Base-by-base conservation (phyloP, 2,797 vertebrate genomes). In the Enteromius mattozi region DNA sequence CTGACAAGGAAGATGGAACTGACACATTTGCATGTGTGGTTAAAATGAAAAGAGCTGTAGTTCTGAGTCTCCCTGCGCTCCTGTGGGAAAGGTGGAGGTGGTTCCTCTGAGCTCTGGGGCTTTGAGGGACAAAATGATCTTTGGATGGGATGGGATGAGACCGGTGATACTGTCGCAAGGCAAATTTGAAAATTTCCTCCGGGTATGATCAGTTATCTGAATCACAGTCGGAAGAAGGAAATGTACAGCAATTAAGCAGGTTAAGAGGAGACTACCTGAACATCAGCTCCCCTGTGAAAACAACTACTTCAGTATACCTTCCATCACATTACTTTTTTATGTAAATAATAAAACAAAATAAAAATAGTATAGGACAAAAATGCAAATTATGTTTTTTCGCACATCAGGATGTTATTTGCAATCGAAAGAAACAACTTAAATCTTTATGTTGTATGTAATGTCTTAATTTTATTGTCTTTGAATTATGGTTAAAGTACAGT, bases 141-240 rank as follows among this genome's bases (percentile, higher is more conserved):
- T 40, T 17, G 37, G 33, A 8, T 68, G 59, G 81, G 19, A 77
- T 56, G 24, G 71, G 54, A 24, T 5, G n/a, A 47, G 45, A 14
- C 13, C 3, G 56, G 61, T 1, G 45, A 56, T 47, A 56, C 16
- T 12, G 45, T 83, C 3, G 8, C 70, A 82, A 78, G 63, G 74
- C 74, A 83, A 78, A 69, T 83, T 8, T 78, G 27, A 78, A 35
- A 10, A 77, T 45, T 21, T 51, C 59, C 45, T 75, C 71, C 1
- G 70, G 81, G 59, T 54, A 40, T 7, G 16, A 82, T 82, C 81
- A 1, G 42, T 51, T 37, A 82, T 75, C 56, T 14, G 19, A 49
- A 27, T 24, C 56, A 1, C 19, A 37, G 80, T 51, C 21, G 54
- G 71, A 82, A 76, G 45, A 51, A 76, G 81, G 70, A 82, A 82